phyloP scores from a whole-genome alignment of 2,888 invertebrate genomes.

The Epinotia bilunana region DNA sequence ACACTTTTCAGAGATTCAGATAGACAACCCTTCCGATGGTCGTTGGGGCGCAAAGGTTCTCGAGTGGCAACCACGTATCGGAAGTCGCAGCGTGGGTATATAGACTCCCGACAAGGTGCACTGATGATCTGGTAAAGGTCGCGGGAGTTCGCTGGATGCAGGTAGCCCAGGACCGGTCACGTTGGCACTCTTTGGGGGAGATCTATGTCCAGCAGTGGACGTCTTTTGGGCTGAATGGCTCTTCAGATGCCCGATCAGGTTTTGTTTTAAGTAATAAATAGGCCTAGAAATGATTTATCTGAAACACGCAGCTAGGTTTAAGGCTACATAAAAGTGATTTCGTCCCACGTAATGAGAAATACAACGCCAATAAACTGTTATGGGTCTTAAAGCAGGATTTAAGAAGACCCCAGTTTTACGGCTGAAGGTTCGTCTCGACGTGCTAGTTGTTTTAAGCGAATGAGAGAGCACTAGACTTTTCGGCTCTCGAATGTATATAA shows the following conservation, averaged over 20 bases:
- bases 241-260: not conserved
- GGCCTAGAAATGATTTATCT: not conserved
- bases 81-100: too few species aligned
- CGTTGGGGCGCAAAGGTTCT: too few species aligned
- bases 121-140: too few species aligned
- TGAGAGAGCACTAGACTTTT: not conserved
- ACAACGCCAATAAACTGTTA: slow-evolving; percentile 23
- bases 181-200: too few species aligned
- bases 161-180: too few species aligned
- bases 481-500: not conserved
- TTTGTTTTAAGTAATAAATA: not conserved
- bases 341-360: not conserved
- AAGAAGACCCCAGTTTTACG: not conserved
- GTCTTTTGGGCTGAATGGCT: too few species aligned
- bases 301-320: not conserved
- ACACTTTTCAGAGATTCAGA: too few species aligned
- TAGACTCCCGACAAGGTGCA: too few species aligned
- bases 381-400: slow-evolving; percentile 23
- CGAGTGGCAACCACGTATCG: too few species aligned
- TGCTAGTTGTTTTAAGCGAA: slow-evolving; percentile 11
- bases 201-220: too few species aligned
- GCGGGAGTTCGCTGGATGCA: too few species aligned
- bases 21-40: too few species aligned
- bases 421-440: not conserved
- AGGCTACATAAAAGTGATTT: slow-evolving; percentile 13